A percentile compares a stretch with the other conserved stretches of the same genome.
phyloP scores from a whole-genome alignment of 2,113 vertebrate species.

The Atlantisia rogersi region DNA sequence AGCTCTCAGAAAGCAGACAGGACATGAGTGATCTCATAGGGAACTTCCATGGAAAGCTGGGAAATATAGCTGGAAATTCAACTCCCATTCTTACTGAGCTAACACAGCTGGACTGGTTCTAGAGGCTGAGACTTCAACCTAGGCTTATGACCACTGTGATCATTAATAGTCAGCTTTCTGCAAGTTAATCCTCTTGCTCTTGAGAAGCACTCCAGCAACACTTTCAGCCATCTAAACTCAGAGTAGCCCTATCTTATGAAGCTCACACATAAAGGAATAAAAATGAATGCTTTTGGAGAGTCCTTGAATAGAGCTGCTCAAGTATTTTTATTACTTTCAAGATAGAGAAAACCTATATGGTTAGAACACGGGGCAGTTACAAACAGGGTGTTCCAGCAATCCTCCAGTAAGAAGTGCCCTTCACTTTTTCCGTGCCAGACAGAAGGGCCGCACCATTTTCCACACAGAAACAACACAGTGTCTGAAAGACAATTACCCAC shows the following conservation, averaged over 20 bases:
- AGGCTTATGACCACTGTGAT: not conserved
- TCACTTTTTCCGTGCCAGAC: rapidly evolving
- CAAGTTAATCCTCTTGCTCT: not conserved
- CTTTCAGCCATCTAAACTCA: not conserved
- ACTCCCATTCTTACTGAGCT: not conserved
- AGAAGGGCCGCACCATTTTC: rapidly evolving
- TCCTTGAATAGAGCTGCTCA: not conserved
- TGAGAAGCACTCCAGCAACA: not conserved
- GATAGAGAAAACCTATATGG: not conserved
- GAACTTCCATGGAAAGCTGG: not conserved
- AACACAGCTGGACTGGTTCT: not conserved
- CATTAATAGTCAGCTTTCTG: rapidly evolving
- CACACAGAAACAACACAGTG: not conserved
- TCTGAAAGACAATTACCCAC: not conserved
- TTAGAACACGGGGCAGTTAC: not conserved
- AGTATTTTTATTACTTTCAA: not conserved
- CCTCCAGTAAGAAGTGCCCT: not conserved
- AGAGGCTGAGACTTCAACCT: not conserved
- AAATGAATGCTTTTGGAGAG: not conserved
- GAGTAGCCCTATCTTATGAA: not conserved
- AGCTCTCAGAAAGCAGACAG: not conserved
- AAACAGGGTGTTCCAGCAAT: not conserved
- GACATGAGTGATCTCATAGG: not conserved
- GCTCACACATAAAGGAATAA: not conserved
- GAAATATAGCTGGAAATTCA: not conserved